phyloP scores from a whole-genome alignment of 2,888 invertebrate species.

The Drosophila subquinaria region DNA sequence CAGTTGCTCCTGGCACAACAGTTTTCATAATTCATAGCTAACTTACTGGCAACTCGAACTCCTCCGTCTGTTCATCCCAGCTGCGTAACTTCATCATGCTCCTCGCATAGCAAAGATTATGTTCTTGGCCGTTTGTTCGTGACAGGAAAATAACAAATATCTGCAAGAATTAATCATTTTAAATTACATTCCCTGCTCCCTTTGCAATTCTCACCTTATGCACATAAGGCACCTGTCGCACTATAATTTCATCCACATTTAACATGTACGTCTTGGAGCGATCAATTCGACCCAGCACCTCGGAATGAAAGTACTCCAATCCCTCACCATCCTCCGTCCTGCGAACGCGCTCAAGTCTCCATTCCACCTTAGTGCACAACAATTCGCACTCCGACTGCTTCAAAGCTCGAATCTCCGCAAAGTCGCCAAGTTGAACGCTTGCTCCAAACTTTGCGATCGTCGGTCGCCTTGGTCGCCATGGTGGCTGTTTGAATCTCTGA shows the following conservation, averaged over 20 bases:
- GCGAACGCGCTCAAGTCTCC: slow-evolving; percentile 45
- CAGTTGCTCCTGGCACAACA: background rate
- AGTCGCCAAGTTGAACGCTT: slow-evolving; percentile 37
- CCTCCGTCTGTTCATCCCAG: slow-evolving; percentile 46
- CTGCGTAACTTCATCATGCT: slow-evolving; percentile 40
- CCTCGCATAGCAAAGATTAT: slow-evolving; percentile 43
- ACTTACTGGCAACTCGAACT: slow-evolving; percentile 47
- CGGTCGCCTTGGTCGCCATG: background rate
- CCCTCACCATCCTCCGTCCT: slow-evolving; percentile 32
- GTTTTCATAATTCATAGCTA: background rate
- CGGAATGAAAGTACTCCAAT: slow-evolving; percentile 46
- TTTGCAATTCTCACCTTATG: slow-evolving; percentile 32
- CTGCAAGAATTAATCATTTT: slow-evolving; percentile 7
- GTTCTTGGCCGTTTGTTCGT: slow-evolving; percentile 33
- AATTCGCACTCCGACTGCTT: slow-evolving; percentile 18
- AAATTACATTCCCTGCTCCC: no score
- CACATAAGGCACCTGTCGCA: slow-evolving; percentile 52
- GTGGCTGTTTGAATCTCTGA: background rate
- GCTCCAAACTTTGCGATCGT: slow-evolving; percentile 33
- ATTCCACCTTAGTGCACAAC: slow-evolving; percentile 27
- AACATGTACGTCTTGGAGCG: slow-evolving; percentile 45
- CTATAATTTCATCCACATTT: slow-evolving; percentile 45
- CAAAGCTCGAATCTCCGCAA: slow-evolving; percentile 34
- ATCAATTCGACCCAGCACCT: slow-evolving; percentile 24
- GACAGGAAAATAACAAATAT: slow-evolving; percentile 45